These are phyloP conservation scores for Spilarctia lutea DNA, from an alignment of 2,888 invertebrate genomes.

Conservation along the genomic window DNA sequence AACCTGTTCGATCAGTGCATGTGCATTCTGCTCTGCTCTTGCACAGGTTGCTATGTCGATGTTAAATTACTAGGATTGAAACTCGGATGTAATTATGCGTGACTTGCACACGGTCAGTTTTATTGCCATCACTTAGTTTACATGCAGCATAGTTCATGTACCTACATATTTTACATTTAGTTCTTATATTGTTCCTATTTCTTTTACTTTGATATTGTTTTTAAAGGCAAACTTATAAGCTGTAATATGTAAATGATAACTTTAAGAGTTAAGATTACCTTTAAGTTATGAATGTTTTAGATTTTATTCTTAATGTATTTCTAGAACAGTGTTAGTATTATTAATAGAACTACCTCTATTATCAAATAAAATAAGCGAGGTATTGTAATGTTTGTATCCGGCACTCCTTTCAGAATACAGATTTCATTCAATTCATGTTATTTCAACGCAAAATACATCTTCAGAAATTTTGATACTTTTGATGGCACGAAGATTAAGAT, in stretches of 20 bases:
- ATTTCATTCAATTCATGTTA: background rate
- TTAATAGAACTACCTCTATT: too few relatives aligned
- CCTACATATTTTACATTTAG: background rate
- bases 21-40: constrained; percentile 47
- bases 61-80: constrained; percentile 16
- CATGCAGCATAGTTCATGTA: background rate
- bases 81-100: constrained; percentile 19
- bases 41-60: constrained; percentile 42
- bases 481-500: background rate
- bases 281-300: too few relatives aligned
- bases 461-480: background rate
- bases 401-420: background rate
- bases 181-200: background rate
- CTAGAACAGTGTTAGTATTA: too few relatives aligned
- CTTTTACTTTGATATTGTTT: background rate
- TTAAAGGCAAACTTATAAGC: background rate
- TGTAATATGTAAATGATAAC: background rate
- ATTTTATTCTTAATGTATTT: too few relatives aligned
- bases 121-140: background rate
- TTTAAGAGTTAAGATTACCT: too few relatives aligned
- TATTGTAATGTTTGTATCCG: background rate
- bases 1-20: constrained; percentile 65
- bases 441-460: background rate
- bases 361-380: too few relatives aligned
- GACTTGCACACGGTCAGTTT: constrained; percentile 2